Percentiles rank a stretch among this genome's conserved stretches.
Conservation (phyloP, 1,140 invertebrate genomes). For the Drosophila bipectinata region DNA sequence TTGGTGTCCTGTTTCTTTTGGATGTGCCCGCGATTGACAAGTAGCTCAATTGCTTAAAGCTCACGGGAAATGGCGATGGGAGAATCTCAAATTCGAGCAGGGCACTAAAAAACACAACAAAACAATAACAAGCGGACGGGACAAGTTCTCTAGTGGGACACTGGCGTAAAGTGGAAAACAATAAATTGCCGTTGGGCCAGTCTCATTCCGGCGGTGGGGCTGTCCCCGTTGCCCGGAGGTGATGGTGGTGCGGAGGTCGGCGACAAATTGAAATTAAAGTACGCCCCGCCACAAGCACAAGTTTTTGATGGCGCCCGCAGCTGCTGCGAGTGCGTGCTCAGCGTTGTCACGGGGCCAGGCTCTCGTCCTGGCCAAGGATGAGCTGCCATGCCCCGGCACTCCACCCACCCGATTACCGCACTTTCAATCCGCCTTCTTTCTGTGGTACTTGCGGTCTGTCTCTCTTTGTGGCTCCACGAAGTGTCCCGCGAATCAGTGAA, state of each 20-base stretch:
- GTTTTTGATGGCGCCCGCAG: constrained; percentile 73
- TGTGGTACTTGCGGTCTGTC: constrained; percentile 55
- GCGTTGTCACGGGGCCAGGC: constrained; percentile 31
- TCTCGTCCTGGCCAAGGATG: background rate
- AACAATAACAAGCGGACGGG: constrained; percentile 54
- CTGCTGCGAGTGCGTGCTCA: constrained; percentile 59
- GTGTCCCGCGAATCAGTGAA: constrained; percentile 60
- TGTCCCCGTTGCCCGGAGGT: background rate
- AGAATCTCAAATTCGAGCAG: constrained; percentile 50
- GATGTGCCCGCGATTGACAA: constrained; percentile 62
- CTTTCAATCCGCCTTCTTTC: constrained; percentile 3
- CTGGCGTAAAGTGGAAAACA: constrained; percentile 74
- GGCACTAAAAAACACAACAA: constrained; percentile 59
- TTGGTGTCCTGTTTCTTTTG: background rate
- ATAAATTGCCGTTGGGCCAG: constrained; percentile 68
- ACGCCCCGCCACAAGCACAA: constrained; percentile 69
- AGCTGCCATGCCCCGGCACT: constrained; percentile 5
- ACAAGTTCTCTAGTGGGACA: constrained; percentile 44
- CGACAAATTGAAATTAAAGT: constrained; percentile 77
- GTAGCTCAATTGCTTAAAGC: constrained; percentile 71
- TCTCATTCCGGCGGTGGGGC: constrained; percentile 20
- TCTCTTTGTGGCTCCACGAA: constrained; percentile 47
- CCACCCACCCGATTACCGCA: background rate
- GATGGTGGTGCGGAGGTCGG: constrained; percentile 22
- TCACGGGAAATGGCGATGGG: constrained; percentile 15